Base-by-base conservation (phyloP, 2,888 invertebrate genomes). In the Zhuqinia jingwanae region DNA sequence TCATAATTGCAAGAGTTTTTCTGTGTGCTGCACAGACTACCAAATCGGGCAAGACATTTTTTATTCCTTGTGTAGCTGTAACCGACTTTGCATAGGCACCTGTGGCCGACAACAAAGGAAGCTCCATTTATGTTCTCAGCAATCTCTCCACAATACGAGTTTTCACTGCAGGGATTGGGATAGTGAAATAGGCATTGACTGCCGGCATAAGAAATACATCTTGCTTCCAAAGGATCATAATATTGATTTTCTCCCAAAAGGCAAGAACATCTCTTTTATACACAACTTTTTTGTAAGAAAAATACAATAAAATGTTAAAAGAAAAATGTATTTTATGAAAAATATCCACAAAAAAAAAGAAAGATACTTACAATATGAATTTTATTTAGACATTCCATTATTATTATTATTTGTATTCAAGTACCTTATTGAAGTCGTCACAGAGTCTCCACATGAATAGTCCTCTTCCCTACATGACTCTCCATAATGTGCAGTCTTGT, bases 191-290 rank as follows among this genome's bases (percentile, higher is more conserved):
- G 13, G 36, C 88, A 87, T 13, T 86, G 86, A 53, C 84, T 81
- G 1, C 89, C 89, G 17, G 87, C 88, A 42, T 86, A 77, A 2
- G 89, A 89, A 36, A 73, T 87, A 27, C 89, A 89, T 50, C 75
- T 75, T 11, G 45, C 56, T 78, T 83, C 80, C 15, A 30, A n/a
- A 3, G 36, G 27, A 15, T 88, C 87, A 20, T 75, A 89, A 22
- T 81, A 88, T 84, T 89, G 89, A 70, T 89, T 83, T 65, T 89
- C 89, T 10, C 89, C 88, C 47, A 89, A 77, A 17, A 89, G 75
- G 73, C 89, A 89, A 2, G 85, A 76, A 68, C 89, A 89, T 70
- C 77, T 85, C 47, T 58, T 73, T 42, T 89, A 85, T 6, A 87
- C 65, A 56, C 89, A 89, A 27, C 89, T 89, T 20, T 5, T 45